Percentiles rank a stretch among this genome's conserved stretches.
Evolutionary conservation across 2,797 vertebrate species (phyloP).

Genomic region (Neosalanx taihuensis): DNA sequence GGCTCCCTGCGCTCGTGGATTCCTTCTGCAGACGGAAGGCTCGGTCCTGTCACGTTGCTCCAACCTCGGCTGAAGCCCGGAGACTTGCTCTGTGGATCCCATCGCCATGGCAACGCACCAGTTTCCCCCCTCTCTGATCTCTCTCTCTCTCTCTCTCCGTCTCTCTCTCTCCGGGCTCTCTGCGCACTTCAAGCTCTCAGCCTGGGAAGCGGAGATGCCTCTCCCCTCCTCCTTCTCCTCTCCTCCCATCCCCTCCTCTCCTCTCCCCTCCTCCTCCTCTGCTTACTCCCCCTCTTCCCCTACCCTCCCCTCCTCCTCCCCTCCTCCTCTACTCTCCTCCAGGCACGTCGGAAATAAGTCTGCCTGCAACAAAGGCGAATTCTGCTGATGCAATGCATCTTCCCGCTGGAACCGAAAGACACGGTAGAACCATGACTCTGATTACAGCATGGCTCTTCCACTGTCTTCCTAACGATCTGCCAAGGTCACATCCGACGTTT

Average conservation of each 20-base stretch:
- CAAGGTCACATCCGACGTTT: not conserved
- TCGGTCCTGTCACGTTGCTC: slow-evolving; percentile 56
- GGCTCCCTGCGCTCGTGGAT: slow-evolving; percentile 37
- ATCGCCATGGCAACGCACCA: slow-evolving; percentile 72
- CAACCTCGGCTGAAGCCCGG: slow-evolving; percentile 45
- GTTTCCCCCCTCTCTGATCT: slow-evolving; percentile 40
- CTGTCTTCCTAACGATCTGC: not conserved
- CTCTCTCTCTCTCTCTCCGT: slow-evolving; percentile 1
- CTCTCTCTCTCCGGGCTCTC: slow-evolving; percentile 6
- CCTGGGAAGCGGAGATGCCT: slow-evolving; percentile 15
- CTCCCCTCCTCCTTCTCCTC: no score
- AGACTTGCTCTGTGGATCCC: slow-evolving; percentile 47
- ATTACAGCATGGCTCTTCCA: not conserved
- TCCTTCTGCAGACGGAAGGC: slow-evolving; percentile 45
- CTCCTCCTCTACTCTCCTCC: slow-evolving; percentile 3
- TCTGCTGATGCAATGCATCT: slow-evolving; percentile 6
- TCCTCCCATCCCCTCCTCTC: not conserved
- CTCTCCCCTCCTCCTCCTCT: no score
- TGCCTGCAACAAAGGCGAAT: slow-evolving; percentile 37
- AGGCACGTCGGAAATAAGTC: slow-evolving; percentile 44
- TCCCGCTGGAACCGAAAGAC: not conserved
- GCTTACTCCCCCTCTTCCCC: no score
- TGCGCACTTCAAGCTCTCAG: slow-evolving; percentile 31
- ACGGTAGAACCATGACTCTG: slow-evolving; percentile 10
- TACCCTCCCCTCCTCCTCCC: no score